These are phyloP conservation scores for Coendou prehensilis DNA, from an alignment of 2,797 vertebrate genomes.

Conservation along the genomic window DNA sequence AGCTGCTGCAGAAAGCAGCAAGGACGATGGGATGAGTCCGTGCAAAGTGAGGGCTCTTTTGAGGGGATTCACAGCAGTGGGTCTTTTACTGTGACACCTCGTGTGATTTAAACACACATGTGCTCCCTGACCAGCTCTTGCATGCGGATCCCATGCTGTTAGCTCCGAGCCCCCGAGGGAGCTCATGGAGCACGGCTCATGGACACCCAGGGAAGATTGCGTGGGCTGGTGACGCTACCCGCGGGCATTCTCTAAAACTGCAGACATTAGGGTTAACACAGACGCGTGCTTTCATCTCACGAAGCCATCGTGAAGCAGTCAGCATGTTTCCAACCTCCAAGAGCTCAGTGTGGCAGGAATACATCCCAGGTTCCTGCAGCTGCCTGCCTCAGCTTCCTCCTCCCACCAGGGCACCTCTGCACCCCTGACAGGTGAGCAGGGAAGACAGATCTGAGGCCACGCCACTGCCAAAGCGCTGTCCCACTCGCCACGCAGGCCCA, in stretches of 20 bases:
- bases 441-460: background rate
- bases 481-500: accelerated
- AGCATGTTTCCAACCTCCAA: background rate
- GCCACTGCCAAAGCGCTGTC: background rate
- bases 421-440: too few species aligned
- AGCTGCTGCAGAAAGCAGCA: background rate
- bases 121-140: background rate
- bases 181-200: too few species aligned
- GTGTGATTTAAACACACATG: background rate
- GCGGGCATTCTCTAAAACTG: background rate
- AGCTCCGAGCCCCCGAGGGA: background rate
- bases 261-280: background rate
- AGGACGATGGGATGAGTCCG: background rate
- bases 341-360: too few species aligned
- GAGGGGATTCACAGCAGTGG: background rate
- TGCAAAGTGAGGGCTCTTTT: background rate
- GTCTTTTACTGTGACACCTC: background rate
- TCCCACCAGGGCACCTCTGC: background rate
- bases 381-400: background rate
- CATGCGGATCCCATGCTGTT: background rate
- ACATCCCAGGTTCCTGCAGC: background rate
- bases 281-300: background rate
- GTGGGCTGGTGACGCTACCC: too few species aligned
- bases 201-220: background rate
- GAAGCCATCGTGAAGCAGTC: background rate